Percentiles rank a stretch among this genome's conserved stretches.
phyloP scores from a whole-genome alignment of 2,113 vertebrate species.

The Silurus asotus region DNA sequence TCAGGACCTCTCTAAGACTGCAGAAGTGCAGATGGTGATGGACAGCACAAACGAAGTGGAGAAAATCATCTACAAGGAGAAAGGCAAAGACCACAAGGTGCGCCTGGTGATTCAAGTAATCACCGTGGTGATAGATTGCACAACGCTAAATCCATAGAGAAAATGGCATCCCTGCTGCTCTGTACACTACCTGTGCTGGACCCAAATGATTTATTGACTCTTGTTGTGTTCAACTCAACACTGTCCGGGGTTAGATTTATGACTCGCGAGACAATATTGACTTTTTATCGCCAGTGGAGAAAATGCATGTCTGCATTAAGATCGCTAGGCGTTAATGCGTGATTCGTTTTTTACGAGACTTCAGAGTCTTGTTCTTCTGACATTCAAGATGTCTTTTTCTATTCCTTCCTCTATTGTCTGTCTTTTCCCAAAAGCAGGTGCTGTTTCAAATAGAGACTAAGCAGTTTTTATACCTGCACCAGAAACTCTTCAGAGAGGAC shows the following conservation, averaged over 20 bases:
- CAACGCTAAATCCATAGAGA: neutral
- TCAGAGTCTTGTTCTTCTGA: conserved; percentile 38
- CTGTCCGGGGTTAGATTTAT: conserved; percentile 53
- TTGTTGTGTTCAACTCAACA: conserved; percentile 43
- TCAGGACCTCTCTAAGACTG: conserved; percentile 71
- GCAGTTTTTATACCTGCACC: conserved; percentile 73
- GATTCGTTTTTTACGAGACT: conserved; percentile 32
- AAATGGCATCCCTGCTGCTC: conserved; percentile 21
- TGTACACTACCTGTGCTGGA: neutral
- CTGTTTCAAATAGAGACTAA: conserved; percentile 80
- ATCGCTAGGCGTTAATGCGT: conserved; percentile 27
- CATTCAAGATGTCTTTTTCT: conserved; percentile 28
- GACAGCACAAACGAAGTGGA: conserved; percentile 70
- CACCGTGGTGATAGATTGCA: neutral
- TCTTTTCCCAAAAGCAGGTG: conserved; percentile 61
- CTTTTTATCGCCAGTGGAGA: conserved; percentile 51
- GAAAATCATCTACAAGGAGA: conserved; percentile 76
- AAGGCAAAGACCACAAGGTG: conserved; percentile 74
- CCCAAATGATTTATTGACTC: conserved; percentile 42
- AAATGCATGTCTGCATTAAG: conserved; percentile 48
- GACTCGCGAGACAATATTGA: conserved; percentile 48
- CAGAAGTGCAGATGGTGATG: conserved; percentile 69
- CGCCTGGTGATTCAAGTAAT: neutral
- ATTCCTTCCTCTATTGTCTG: neutral
- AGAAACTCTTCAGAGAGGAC: conserved; percentile 75